These are phyloP conservation scores for Spatula versicolor DNA, from an alignment of 2,797 vertebrate genomes.

Conservation along the genomic window DNA sequence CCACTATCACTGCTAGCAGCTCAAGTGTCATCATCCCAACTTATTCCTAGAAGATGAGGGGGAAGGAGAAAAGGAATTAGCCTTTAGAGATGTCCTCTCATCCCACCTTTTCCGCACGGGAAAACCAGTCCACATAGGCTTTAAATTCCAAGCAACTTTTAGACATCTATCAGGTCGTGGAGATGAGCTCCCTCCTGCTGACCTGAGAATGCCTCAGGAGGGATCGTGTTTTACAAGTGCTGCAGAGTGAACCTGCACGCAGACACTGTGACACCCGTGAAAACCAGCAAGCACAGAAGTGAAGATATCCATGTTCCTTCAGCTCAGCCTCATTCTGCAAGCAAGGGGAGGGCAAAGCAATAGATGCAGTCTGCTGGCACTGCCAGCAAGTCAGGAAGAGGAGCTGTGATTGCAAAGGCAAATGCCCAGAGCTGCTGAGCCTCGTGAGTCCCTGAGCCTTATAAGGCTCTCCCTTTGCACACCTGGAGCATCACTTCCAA, in stretches of 20 bases:
- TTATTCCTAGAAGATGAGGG: background rate
- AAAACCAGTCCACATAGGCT: background rate
- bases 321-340: background rate
- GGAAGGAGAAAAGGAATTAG: background rate
- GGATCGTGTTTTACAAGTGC: background rate
- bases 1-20: background rate
- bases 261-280: rapidly evolving
- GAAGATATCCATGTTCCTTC: background rate
- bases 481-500: background rate
- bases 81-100: background rate
- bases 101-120: background rate
- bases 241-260: background rate
- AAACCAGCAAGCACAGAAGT: rapidly evolving
- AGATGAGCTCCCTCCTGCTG: background rate
- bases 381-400: background rate
- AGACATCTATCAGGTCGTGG: background rate
- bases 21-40: background rate
- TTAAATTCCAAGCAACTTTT: background rate
- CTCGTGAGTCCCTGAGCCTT: background rate
- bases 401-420: background rate
- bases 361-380: background rate
- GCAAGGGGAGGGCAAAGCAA: background rate
- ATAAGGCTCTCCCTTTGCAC: background rate
- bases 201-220: background rate
- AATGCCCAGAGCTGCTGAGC: background rate